Conservation (phyloP, 2,797 vertebrate species). For the Schizopygopsis malacanthus region DNA sequence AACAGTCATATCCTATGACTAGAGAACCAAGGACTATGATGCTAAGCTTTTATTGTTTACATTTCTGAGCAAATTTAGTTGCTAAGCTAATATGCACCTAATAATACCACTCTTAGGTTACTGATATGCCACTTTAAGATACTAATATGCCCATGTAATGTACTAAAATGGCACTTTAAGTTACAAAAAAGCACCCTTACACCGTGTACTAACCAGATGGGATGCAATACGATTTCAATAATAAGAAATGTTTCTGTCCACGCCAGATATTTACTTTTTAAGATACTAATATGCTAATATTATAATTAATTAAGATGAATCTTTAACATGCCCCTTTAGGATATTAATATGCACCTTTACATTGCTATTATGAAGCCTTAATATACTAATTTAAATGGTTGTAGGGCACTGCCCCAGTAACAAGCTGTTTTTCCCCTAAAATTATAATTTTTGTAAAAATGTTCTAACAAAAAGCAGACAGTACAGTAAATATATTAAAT, state of each 20-base stretch:
- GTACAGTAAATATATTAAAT: background rate
- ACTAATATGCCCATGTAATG: background rate
- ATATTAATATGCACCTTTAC: background rate
- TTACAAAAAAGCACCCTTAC: background rate
- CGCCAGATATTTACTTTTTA: background rate
- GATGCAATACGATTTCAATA: too few species aligned
- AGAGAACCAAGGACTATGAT: background rate
- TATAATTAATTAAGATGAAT: background rate
- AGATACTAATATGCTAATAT: background rate
- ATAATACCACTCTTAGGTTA: background rate
- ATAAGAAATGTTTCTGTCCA: too few species aligned
- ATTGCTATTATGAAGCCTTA: background rate
- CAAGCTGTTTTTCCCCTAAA: background rate
- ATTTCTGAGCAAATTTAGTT: background rate
- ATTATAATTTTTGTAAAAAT: rapidly evolving
- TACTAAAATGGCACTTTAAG: background rate
- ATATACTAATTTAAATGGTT: background rate
- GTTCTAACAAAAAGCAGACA: background rate
- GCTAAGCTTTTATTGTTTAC: slow-evolving; percentile 5
- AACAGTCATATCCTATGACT: background rate
- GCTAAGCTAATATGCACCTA: background rate
- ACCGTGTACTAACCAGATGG: too few species aligned
- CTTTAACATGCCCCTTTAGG: background rate
- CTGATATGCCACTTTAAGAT: background rate
- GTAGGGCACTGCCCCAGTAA: background rate